Evolutionary conservation across 1,140 invertebrate species (phyloP), one percentile per base, ranked within the genome.

Genomic region (Drosophila triauraria): DNA sequence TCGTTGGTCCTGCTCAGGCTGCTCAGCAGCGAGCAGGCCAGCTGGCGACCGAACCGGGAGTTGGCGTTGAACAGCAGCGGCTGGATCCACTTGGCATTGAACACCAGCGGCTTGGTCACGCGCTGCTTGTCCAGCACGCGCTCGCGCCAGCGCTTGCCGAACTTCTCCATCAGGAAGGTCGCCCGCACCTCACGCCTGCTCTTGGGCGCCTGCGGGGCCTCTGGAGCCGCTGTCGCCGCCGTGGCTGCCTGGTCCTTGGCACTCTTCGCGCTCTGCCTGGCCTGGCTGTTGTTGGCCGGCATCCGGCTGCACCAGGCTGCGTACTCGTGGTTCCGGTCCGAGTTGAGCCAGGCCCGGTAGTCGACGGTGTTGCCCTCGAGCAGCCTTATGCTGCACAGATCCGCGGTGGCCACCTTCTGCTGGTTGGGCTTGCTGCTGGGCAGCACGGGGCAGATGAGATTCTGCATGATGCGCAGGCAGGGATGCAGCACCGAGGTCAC

Each of bases 21-120:
- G 90, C 97, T 96, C 0, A 98, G 95, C 93, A 99, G 96, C 78
- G 96, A 96, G 81, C 97, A 98, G 4, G 97, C 97, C 17, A 98
- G 96, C 91, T 98, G 96, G 32, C 98, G 94, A 0, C 97, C 97
- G 48, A 98, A 95, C 48, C 97, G 94, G 0, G 98, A 99, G 90
- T 97, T 97, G 1, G 97, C 95, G 93, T 98, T 98, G 91, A 99
- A 99, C 70, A 99, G 94, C 8, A 99, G 96, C 8, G 96, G 96
- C 69, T 97, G 96, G 8, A 99, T 93, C 98, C 98, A 99, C 5
- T 96, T 96, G 2, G 95, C 91, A 43, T 77, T 91, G 42, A 93
- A 82, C 0, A 91, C 62, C 4, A 93, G 48, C 0, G 91, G 91
- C 40, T 78, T 88, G 4, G 65, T 80, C 0, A 78, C 59, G 7